Evolutionary conservation across 2,797 vertebrate genomes (phyloP).

Genomic region (Psittacula derbiana): DNA sequence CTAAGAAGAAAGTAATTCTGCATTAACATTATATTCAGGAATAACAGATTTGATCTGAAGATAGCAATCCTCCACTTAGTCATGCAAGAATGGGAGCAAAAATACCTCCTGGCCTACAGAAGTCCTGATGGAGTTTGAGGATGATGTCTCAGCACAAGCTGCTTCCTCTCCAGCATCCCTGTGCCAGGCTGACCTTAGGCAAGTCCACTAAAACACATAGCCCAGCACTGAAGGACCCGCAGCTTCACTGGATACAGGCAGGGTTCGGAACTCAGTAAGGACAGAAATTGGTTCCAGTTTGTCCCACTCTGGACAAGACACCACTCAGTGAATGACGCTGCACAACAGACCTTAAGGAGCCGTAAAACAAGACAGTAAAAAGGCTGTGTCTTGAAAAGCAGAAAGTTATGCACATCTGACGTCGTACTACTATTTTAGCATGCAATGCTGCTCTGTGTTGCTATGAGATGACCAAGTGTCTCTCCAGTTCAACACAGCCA

Average conservation of each 20-base stretch:
- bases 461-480: background rate
- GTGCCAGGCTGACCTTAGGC: background rate
- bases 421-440: background rate
- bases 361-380: background rate
- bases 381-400: background rate
- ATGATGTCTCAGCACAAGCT: background rate
- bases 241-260: background rate
- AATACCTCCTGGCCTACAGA: background rate
- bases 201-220: background rate
- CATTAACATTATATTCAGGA: background rate
- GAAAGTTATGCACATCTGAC: background rate
- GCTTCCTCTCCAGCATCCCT: background rate
- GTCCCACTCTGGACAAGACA: background rate
- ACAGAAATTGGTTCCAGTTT: background rate
- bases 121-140: background rate
- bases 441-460: accelerated
- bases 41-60: background rate
- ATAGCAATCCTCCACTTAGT: background rate
- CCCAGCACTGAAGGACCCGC: accelerated
- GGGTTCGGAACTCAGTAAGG: background rate
- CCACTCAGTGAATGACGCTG: background rate
- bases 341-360: background rate
- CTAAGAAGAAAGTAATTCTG: background rate
- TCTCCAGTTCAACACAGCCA: background rate
- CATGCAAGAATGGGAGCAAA: background rate